Evolutionary conservation across 2,113 vertebrate species (phyloP).

Genomic region (Datnioides undecimradiatus): DNA sequence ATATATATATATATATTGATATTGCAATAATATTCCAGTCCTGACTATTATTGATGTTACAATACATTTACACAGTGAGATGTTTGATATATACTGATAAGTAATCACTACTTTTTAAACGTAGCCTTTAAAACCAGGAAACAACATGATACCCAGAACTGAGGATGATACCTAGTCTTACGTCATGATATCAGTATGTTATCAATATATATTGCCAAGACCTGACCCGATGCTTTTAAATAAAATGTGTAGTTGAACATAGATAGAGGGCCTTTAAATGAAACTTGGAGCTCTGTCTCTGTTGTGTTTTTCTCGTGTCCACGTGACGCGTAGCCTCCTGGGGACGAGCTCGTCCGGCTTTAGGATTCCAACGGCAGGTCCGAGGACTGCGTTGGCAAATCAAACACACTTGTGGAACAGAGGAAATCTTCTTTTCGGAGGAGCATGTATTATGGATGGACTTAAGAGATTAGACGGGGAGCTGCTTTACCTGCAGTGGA

Average conservation of each 20-base stretch:
- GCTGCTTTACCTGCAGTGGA: conserved; percentile 95
- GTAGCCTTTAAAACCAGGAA: too few relatives aligned
- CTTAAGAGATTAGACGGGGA: conserved; percentile 82
- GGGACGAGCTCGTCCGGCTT: conserved; percentile 63
- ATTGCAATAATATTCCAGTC: too few relatives aligned
- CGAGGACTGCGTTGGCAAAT: conserved; percentile 80
- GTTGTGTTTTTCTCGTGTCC: conserved; percentile 50
- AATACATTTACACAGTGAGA: too few relatives aligned
- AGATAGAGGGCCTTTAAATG: not conserved
- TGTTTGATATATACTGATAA: too few relatives aligned
- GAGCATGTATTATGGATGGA: conserved; percentile 83
- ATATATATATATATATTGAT: too few relatives aligned
- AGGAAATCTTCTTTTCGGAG: conserved; percentile 84
- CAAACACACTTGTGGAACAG: conserved; percentile 84
- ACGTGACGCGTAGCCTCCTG: conserved; percentile 45
- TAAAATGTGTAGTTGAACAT: not conserved
- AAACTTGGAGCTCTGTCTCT: conserved; percentile 31
- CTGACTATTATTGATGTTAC: too few relatives aligned
- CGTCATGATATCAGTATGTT: too few relatives aligned
- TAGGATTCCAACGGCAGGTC: conserved; percentile 78
- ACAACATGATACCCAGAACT: too few relatives aligned
- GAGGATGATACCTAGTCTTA: too few relatives aligned
- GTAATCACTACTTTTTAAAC: too few relatives aligned
- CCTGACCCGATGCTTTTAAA: too few relatives aligned
- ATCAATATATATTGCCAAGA: too few relatives aligned